These are phyloP conservation scores for Adrianichthys oophorus DNA, from an alignment of 2,797 vertebrate genomes.

Conservation along the genomic window DNA sequence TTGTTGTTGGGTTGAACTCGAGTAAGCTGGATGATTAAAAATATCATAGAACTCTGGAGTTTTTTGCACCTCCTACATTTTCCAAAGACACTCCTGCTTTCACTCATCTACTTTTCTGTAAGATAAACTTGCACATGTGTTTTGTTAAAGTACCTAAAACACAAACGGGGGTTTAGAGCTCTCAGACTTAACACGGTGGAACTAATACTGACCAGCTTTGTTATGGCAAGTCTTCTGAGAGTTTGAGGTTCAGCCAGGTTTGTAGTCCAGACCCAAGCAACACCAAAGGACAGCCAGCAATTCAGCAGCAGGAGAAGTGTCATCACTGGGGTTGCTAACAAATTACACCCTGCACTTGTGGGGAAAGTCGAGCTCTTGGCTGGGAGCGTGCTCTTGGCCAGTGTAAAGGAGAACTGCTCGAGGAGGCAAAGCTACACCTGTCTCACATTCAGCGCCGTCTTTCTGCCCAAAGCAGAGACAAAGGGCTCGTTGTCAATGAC, in stretches of 20 bases:
- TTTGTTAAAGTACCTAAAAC: conserved; percentile 16
- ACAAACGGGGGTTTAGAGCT: conserved; percentile 1
- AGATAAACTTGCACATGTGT: conserved; percentile 14
- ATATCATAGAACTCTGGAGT: neutral
- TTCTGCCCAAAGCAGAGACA: conserved; percentile 22
- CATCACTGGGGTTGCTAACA: conserved; percentile 55
- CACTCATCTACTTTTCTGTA: conserved; percentile 8
- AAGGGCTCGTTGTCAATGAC: conserved; percentile 10
- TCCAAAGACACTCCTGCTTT: neutral
- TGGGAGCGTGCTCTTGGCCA: conserved; percentile 26
- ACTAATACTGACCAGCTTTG: conserved; percentile 31
- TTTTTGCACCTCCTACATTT: neutral
- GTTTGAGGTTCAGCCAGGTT: conserved; percentile 33
- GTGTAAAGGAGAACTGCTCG: conserved; percentile 26
- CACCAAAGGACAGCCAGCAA: conserved; percentile 32
- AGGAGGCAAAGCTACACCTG: conserved; percentile 60
- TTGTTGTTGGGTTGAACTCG: too few species aligned
- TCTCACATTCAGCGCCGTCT: conserved; percentile 36
- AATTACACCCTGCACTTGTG: conserved; percentile 60
- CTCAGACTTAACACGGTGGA: neutral
- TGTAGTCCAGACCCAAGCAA: conserved; percentile 42
- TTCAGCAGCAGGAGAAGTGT: conserved; percentile 51
- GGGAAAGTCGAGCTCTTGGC: conserved; percentile 43
- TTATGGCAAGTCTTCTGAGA: conserved; percentile 12
- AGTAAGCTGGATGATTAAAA: too few species aligned